Conservation (phyloP, 2,797 vertebrate genomes). For the Rhinichthys osculus region DNA sequence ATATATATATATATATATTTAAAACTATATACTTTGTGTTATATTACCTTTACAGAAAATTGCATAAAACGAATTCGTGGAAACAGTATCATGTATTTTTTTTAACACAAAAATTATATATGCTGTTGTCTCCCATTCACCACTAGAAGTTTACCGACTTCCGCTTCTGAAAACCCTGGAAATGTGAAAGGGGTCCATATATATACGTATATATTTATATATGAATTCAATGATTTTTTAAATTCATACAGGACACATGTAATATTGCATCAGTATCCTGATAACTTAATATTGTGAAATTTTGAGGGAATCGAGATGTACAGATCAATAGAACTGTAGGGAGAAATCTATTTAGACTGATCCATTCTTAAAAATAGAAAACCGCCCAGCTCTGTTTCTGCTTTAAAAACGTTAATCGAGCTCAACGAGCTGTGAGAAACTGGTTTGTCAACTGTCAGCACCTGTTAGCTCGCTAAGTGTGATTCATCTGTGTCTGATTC, state of each 20-base stretch:
- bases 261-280: not conserved
- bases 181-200: not conserved
- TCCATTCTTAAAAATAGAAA: slow-evolving; percentile 30
- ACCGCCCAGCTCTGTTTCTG: not conserved
- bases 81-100: not conserved
- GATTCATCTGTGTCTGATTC: slow-evolving; percentile 40
- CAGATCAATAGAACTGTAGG: not conserved
- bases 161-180: not conserved
- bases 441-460: slow-evolving; percentile 42
- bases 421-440: slow-evolving; percentile 21
- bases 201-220: not conserved
- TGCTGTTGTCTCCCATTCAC: not conserved
- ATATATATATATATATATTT: not conserved
- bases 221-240: not conserved
- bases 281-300: not conserved
- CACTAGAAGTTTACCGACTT: not conserved
- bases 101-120: not conserved
- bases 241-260: not conserved
- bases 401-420: slow-evolving; percentile 21
- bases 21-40: not conserved
- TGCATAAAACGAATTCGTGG: too few relatives aligned
- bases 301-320: not conserved
- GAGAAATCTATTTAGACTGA: slow-evolving; percentile 4
- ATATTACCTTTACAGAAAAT: too few relatives aligned
- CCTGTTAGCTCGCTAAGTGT: slow-evolving; percentile 23